Percentiles rank a stretch among this genome's conserved stretches.
Evolutionary conservation across 2,888 invertebrate species (phyloP).

Genomic region (Peribatodes rhomboidaria): DNA sequence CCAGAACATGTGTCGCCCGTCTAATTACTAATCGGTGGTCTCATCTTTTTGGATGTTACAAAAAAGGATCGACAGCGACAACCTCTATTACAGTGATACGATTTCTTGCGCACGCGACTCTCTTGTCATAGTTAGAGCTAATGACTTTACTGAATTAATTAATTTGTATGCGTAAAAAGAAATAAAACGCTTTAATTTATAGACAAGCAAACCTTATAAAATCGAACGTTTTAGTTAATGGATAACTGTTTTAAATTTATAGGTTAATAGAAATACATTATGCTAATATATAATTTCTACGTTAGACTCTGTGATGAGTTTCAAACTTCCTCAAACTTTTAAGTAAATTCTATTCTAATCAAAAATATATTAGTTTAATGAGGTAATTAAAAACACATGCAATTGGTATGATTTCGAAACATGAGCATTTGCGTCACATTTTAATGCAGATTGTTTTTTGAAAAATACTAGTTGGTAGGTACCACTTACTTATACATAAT

Average conservation of each 20-base stretch:
- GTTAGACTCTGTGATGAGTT: neutral
- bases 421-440: neutral
- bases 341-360: neutral
- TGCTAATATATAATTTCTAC: neutral
- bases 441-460: neutral
- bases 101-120: slow-evolving; percentile 70
- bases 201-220: neutral
- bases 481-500: no score
- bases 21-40: slow-evolving; percentile 83
- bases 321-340: neutral
- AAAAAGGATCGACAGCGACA: slow-evolving; percentile 74
- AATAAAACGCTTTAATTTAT: slow-evolving; percentile 11
- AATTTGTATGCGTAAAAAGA: neutral
- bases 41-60: slow-evolving; percentile 73
- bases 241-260: slow-evolving; percentile 17
- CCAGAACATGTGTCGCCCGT: slow-evolving; percentile 81
- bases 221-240: neutral
- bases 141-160: slow-evolving; percentile 11
- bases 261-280: slow-evolving; percentile 14
- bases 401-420: neutral
- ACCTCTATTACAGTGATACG: slow-evolving; percentile 74
- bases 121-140: slow-evolving; percentile 12
- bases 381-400: slow-evolving; percentile 2
- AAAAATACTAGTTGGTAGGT: neutral
- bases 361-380: slow-evolving; percentile 3